Evolutionary conservation across 2,797 vertebrate genomes (phyloP).

Genomic region (Pogoniulus pusillus): DNA sequence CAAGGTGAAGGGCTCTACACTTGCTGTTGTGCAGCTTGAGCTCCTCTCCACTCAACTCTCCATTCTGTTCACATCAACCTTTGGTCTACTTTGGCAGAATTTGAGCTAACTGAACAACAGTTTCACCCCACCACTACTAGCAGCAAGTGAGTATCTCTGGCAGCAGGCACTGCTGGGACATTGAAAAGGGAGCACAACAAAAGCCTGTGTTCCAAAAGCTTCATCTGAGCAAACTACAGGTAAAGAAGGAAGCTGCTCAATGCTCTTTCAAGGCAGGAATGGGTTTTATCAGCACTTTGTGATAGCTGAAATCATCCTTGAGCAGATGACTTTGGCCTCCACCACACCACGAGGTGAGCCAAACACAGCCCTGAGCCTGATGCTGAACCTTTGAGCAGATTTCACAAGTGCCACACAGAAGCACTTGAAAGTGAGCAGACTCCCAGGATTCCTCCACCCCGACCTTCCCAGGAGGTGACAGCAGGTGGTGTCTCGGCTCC

Average conservation of each 20-base stretch:
- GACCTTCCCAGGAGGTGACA: background rate
- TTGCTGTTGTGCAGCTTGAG: too few species aligned
- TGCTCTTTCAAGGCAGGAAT: background rate
- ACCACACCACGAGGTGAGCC: background rate
- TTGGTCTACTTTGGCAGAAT: too few species aligned
- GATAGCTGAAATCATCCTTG: background rate
- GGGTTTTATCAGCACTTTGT: background rate
- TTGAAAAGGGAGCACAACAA: background rate
- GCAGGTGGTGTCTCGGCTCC: background rate
- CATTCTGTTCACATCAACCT: too few species aligned
- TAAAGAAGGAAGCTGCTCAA: background rate
- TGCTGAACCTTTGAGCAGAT: background rate
- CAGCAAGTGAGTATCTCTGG: background rate
- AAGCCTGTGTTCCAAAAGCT: background rate
- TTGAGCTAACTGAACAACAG: background rate
- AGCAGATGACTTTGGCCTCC: background rate
- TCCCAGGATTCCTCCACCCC: constrained; percentile 1
- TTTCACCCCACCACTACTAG: background rate
- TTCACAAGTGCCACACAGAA: background rate
- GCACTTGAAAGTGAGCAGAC: background rate
- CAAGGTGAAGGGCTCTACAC: too few species aligned
- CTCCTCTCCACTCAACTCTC: too few species aligned
- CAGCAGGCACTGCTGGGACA: background rate
- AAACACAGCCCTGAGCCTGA: background rate
- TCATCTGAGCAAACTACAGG: background rate